A percentile compares a stretch with the other conserved stretches of the same genome.
Evolutionary conservation across 2,888 invertebrate genomes (phyloP).

Genomic region (Xestia sexstrigata): DNA sequence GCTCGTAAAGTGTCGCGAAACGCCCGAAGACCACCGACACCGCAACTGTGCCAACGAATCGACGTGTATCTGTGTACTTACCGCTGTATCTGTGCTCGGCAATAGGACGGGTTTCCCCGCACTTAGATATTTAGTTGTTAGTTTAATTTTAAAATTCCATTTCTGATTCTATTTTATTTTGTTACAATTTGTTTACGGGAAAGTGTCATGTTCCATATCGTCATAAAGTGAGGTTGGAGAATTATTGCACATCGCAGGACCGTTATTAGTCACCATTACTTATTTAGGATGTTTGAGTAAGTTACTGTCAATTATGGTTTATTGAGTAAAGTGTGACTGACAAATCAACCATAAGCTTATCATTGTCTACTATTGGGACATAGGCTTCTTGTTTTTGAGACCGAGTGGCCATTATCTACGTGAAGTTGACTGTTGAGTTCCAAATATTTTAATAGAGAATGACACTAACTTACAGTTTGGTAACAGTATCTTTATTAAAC

Average conservation of each 20-base stretch:
- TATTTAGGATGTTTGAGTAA: background rate
- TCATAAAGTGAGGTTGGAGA: background rate
- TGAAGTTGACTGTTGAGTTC: background rate
- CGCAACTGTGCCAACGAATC: conserved; percentile 61
- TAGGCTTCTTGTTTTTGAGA: background rate
- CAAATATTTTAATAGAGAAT: background rate
- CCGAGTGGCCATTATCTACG: background rate
- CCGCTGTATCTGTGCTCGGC: conserved; percentile 40
- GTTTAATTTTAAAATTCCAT: conserved; percentile 30
- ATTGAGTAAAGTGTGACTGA: background rate
- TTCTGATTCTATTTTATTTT: background rate
- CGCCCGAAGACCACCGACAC: conserved; percentile 65
- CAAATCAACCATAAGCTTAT: background rate
- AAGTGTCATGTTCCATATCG: conserved; percentile 1
- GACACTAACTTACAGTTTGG: background rate
- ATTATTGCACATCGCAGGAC: background rate
- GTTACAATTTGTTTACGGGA: background rate
- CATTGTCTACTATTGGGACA: background rate
- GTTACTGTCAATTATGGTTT: background rate
- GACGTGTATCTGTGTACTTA: conserved; percentile 32
- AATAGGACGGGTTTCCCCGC: conserved; percentile 63
- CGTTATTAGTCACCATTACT: background rate
- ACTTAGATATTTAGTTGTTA: conserved; percentile 19
- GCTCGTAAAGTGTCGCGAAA: conserved; percentile 68
- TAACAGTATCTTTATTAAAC: background rate